phyloP scores from a whole-genome alignment of 2,797 vertebrate species.

The Bovichtus diacanthus region DNA sequence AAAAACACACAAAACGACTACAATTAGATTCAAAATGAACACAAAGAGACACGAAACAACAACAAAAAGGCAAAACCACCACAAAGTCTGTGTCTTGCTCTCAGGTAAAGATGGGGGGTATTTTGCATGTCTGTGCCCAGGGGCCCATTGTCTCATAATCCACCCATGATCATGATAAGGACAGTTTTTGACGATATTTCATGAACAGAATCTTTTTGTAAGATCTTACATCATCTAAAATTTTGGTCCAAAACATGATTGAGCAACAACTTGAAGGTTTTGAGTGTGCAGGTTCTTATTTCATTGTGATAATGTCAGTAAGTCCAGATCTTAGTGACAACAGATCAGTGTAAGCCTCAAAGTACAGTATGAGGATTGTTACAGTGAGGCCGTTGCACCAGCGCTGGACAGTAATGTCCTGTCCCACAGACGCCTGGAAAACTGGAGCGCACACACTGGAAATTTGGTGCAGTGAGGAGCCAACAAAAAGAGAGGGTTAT shows the following conservation, averaged over 20 bases:
- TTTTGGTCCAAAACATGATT: neutral
- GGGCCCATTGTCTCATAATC: no score
- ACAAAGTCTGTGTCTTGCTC: no score
- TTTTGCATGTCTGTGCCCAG: no score
- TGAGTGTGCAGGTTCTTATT: neutral
- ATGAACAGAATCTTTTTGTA: neutral
- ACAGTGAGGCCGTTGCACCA: conserved; percentile 15
- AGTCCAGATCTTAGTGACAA: neutral
- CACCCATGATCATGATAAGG: no score
- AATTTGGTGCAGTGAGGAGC: conserved; percentile 12
- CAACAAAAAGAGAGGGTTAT: conserved; percentile 24
- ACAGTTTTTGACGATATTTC: neutral
- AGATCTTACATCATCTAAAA: neutral
- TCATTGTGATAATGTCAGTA: neutral
- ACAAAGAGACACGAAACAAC: no score
- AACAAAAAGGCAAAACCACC: no score
- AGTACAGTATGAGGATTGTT: conserved; percentile 25
- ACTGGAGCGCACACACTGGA: conserved; percentile 49
- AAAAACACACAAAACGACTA: no score
- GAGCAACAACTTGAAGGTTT: neutral
- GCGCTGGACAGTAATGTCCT: conserved; percentile 3
- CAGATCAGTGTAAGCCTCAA: neutral
- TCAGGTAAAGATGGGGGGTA: no score
- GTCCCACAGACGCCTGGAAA: conserved; percentile 55
- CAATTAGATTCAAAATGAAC: no score